Conservation (phyloP, 2,888 invertebrate genomes). For the Sinopyrophorus schimmeli region DNA sequence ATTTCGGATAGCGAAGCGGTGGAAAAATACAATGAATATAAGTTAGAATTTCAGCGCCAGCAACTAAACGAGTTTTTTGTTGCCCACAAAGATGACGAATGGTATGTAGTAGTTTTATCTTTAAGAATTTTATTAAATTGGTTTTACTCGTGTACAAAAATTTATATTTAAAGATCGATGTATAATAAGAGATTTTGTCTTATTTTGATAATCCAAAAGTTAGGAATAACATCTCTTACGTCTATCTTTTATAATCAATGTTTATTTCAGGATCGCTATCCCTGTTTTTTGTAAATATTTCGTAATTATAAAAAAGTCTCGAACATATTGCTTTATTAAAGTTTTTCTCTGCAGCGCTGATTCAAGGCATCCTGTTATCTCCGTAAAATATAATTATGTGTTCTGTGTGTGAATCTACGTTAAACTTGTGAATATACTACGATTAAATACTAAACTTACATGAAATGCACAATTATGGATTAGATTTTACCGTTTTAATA, state of each 20-base stretch:
- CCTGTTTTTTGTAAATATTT: conserved; percentile 22
- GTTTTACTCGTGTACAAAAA: background rate
- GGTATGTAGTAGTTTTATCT: conserved; percentile 67
- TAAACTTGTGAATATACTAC: conserved; percentile 43
- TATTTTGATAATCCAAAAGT: conserved; percentile 7
- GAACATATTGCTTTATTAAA: conserved; percentile 40
- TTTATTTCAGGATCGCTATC: conserved; percentile 26
- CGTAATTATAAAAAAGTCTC: conserved; percentile 27
- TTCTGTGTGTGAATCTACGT: conserved; percentile 52
- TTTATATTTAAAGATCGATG: conserved; percentile 1
- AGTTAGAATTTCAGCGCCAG: conserved; percentile 92
- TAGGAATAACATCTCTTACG: conserved; percentile 19
- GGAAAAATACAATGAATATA: conserved; percentile 97
- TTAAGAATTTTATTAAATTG: background rate
- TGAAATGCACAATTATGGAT: conserved; percentile 40
- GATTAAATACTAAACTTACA: conserved; percentile 34
- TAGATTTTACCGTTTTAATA: conserved; percentile 44
- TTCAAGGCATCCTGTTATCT: conserved; percentile 51
- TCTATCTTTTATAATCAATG: conserved; percentile 17
- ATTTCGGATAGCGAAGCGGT: conserved; percentile 97
- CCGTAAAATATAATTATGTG: conserved; percentile 53
- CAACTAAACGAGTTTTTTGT: conserved; percentile 99
- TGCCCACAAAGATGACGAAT: conserved; percentile 99
- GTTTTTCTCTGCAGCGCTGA: conserved; percentile 55
- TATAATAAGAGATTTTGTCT: conserved; percentile 6